phyloP scores from a whole-genome alignment of 2,113 vertebrate species.

The Axis porcinus region DNA sequence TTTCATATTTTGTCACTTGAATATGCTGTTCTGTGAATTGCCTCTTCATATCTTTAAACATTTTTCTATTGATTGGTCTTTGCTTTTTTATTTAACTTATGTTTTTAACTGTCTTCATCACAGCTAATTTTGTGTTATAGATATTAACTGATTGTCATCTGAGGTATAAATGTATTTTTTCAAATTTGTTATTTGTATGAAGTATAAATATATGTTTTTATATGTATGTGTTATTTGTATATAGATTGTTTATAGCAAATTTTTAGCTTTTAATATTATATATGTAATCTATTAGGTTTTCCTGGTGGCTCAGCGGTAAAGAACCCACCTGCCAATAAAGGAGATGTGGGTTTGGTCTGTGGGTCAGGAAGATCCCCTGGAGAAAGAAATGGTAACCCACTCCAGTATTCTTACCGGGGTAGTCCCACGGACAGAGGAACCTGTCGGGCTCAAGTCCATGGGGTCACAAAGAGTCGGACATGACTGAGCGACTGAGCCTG shows the following conservation, averaged over 20 bases:
- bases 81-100: neutral
- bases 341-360: neutral
- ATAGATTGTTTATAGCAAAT: neutral
- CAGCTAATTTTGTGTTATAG: neutral
- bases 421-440: neutral
- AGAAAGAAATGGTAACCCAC: neutral
- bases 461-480: neutral
- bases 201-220: neutral
- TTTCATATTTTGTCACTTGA: neutral
- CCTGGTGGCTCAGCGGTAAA: neutral
- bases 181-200: neutral
- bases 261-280: neutral
- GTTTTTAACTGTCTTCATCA: neutral
- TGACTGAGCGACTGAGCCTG: fast-evolving
- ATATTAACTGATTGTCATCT: neutral
- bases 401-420: neutral
- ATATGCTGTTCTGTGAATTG: neutral
- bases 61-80: neutral
- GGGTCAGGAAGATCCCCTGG: neutral
- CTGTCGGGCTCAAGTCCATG: neutral
- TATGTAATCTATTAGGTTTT: neutral
- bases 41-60: neutral
- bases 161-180: neutral
- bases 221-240: neutral
- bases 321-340: neutral